Evolutionary conservation across 2,797 vertebrate species (phyloP).

Genomic region (Botia kubotai): DNA sequence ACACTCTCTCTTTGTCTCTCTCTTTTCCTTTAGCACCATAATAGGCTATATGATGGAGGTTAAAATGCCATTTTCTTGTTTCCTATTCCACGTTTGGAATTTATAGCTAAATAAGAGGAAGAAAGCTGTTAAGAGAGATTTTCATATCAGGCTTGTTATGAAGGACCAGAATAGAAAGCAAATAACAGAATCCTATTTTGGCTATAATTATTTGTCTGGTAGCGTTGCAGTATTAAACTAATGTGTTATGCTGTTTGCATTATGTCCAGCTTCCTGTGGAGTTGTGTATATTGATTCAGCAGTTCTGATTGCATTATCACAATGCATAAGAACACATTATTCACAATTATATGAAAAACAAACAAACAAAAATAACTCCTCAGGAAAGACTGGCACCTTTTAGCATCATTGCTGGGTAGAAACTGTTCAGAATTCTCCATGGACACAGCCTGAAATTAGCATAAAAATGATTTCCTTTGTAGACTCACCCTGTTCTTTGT

Average conservation of each 20-base stretch:
- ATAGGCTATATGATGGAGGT: not conserved
- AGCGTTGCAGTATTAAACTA: not conserved
- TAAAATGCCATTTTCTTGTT: not conserved
- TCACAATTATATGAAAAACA: slow-evolving; percentile 3
- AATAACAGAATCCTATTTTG: slow-evolving; percentile 22
- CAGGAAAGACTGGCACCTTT: not conserved
- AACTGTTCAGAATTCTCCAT: not conserved
- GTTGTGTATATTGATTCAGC: slow-evolving; percentile 22
- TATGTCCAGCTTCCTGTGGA: slow-evolving; percentile 12
- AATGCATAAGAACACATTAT: slow-evolving; percentile 3
- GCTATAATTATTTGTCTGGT: slow-evolving; percentile 14
- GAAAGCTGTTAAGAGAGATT: slow-evolving; percentile 1
- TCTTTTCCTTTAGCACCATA: slow-evolving; percentile 4
- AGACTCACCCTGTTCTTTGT: slow-evolving; percentile 16
- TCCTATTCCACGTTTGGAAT: not conserved
- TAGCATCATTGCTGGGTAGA: slow-evolving; percentile 2
- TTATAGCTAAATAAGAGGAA: not conserved
- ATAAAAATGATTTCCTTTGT: slow-evolving; percentile 10
- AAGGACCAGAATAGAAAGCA: slow-evolving; percentile 13
- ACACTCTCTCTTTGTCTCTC: not conserved
- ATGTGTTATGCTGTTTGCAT: not conserved
- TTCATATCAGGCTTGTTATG: not conserved
- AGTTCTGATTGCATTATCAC: slow-evolving; percentile 1
- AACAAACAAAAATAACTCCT: slow-evolving; percentile 16
- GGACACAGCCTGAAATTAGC: not conserved